Evolutionary conservation across 2,888 invertebrate genomes (phyloP).

Genomic region (Stenoptilia bipunctidactyla): DNA sequence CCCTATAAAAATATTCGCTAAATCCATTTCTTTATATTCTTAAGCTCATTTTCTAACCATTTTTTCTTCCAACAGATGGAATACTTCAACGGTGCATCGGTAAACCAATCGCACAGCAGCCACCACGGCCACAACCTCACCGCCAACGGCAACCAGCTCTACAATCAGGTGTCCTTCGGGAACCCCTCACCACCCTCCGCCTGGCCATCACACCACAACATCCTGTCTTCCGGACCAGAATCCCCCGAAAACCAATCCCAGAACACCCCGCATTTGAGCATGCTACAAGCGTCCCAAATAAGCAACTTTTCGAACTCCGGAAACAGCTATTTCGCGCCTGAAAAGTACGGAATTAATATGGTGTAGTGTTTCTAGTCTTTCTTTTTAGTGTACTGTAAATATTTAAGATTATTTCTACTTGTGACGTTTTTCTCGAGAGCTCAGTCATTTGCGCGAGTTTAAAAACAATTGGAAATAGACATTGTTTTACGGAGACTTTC

Average conservation of each 20-base stretch:
- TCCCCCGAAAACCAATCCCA: constrained; percentile 60
- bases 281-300: constrained; percentile 64
- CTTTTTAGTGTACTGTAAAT: constrained; percentile 17
- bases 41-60: no score
- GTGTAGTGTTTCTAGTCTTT: constrained; percentile 60
- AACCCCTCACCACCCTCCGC: constrained; percentile 59
- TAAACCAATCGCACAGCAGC: constrained; percentile 54
- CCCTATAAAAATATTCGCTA: no score
- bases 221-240: constrained; percentile 53
- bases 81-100: constrained; percentile 61
- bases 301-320: constrained; percentile 66
- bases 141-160: constrained; percentile 57
- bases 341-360: constrained; percentile 68
- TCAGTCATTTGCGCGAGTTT: no score
- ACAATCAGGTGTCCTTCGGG: constrained; percentile 65
- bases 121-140: constrained; percentile 58
- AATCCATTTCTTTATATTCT: no score
- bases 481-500: no score
- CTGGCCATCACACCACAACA: constrained; percentile 61
- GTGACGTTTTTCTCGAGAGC: no score
- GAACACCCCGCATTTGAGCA: constrained; percentile 55
- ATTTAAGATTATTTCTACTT: not conserved
- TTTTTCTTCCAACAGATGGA: constrained; percentile 48
- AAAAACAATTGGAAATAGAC: no score
- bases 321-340: constrained; percentile 63